phyloP scores from a whole-genome alignment of 2,888 invertebrate genomes.

The Macrophya annulata region DNA sequence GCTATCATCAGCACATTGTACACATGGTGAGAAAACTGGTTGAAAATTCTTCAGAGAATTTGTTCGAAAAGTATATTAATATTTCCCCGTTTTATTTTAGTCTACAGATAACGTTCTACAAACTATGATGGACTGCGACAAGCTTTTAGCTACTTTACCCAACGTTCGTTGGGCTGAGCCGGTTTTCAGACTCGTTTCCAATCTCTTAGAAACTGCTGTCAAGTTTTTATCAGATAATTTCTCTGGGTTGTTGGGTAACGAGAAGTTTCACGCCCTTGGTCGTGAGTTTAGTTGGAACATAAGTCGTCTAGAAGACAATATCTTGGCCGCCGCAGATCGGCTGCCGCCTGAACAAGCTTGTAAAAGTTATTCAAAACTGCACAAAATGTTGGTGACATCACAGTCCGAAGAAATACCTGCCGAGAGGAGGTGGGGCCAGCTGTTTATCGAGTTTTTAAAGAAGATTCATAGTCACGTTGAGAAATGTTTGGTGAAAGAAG shows the following conservation, averaged over 20 bases:
- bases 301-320: constrained; percentile 89
- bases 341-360: constrained; percentile 92
- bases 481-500: constrained; percentile 87
- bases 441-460: constrained; percentile 83
- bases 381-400: constrained; percentile 73
- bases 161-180: constrained; percentile 92
- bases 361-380: constrained; percentile 84
- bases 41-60: neutral
- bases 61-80: neutral
- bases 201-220: constrained; percentile 90
- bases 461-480: constrained; percentile 86
- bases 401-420: constrained; percentile 75
- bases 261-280: constrained; percentile 85
- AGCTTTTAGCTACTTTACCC: constrained; percentile 88
- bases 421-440: constrained; percentile 81
- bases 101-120: constrained; percentile 91
- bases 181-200: constrained; percentile 89
- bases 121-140: constrained; percentile 92
- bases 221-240: constrained; percentile 91
- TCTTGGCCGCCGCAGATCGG: constrained; percentile 89
- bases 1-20: constrained; percentile 90
- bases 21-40: constrained; percentile 83
- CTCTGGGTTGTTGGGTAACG: constrained; percentile 86
- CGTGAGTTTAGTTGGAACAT: constrained; percentile 89
- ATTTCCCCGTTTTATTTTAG: constrained; percentile 77